These are phyloP conservation scores for Deroptyus accipitrinus DNA, from an alignment of 2,113 vertebrate genomes.

Conservation along the genomic window DNA sequence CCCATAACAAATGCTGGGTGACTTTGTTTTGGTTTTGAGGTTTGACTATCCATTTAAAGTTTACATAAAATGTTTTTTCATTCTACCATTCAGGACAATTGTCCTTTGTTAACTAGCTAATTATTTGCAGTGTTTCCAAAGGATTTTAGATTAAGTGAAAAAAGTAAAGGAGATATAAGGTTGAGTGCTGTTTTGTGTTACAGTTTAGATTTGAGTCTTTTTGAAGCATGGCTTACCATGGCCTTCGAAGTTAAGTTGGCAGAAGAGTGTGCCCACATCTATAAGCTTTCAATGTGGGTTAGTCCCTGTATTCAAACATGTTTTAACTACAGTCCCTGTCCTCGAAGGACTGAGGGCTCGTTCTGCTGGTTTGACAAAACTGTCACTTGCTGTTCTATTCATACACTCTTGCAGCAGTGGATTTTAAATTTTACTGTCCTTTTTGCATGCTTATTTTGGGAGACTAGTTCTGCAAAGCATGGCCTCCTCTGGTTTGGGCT, in stretches of 20 bases:
- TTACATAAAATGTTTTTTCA: not conserved
- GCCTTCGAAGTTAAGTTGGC: not conserved
- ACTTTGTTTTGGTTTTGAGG: not conserved
- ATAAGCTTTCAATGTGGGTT: not conserved
- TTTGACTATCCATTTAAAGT: not conserved
- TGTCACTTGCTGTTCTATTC: slow-evolving; percentile 57
- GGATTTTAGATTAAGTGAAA: not conserved
- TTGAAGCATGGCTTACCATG: not conserved
- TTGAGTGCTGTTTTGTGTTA: not conserved
- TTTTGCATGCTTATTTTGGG: slow-evolving; percentile 38
- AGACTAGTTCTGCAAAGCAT: not conserved
- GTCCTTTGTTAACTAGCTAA: not conserved
- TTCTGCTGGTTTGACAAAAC: slow-evolving; percentile 27
- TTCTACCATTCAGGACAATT: not conserved
- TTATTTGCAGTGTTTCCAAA: not conserved
- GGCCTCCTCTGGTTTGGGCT: not conserved
- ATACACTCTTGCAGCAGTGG: not conserved
- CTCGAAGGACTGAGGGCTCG: slow-evolving; percentile 23
- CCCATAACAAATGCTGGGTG: not conserved
- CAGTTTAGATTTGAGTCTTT: not conserved
- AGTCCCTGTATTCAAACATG: not conserved
- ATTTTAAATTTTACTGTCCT: slow-evolving; percentile 24
- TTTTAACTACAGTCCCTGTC: not conserved
- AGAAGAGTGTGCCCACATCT: not conserved
- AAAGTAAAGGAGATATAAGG: not conserved